These are phyloP conservation scores for Darevskia nairensis DNA, from an alignment of 2,797 vertebrate genomes.

Conservation along the genomic window DNA sequence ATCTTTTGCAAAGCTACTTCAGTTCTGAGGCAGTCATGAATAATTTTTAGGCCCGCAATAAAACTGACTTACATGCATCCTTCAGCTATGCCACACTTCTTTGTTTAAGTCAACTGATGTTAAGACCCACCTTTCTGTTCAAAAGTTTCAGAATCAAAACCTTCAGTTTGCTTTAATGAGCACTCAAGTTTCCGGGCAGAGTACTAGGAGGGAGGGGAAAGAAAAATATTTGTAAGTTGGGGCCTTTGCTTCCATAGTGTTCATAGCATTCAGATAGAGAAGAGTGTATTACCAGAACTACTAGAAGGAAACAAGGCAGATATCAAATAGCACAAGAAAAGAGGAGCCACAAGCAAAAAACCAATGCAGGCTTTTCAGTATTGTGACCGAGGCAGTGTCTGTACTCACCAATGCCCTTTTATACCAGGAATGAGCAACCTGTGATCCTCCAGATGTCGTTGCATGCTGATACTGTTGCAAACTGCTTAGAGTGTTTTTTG, in stretches of 20 bases:
- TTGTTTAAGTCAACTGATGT: fast-evolving
- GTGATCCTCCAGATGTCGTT: no score
- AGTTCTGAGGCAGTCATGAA: no score
- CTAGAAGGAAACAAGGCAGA: neutral
- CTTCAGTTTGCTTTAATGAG: constrained; percentile 57
- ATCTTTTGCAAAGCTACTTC: no score
- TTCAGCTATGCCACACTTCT: neutral
- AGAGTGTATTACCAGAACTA: neutral
- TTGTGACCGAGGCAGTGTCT: neutral
- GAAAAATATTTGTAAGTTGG: constrained; percentile 18
- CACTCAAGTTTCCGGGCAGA: constrained; percentile 74
- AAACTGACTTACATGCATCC: neutral
- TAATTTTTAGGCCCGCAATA: neutral
- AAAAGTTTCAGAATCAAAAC: constrained; percentile 71
- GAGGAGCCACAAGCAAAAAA: neutral
- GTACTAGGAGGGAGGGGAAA: constrained; percentile 59
- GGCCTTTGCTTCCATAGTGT: fast-evolving
- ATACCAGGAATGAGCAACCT: no score
- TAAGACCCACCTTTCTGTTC: constrained; percentile 65
- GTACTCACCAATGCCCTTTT: neutral
- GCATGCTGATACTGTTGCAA: no score
- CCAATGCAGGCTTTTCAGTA: neutral
- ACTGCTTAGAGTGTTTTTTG: no score
- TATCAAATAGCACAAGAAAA: neutral
- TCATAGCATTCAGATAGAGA: neutral